Percentiles rank a stretch among this genome's conserved stretches.
Evolutionary conservation across 1,140 invertebrate species (phyloP).

Genomic region (Acromyrmex echinatior): DNA sequence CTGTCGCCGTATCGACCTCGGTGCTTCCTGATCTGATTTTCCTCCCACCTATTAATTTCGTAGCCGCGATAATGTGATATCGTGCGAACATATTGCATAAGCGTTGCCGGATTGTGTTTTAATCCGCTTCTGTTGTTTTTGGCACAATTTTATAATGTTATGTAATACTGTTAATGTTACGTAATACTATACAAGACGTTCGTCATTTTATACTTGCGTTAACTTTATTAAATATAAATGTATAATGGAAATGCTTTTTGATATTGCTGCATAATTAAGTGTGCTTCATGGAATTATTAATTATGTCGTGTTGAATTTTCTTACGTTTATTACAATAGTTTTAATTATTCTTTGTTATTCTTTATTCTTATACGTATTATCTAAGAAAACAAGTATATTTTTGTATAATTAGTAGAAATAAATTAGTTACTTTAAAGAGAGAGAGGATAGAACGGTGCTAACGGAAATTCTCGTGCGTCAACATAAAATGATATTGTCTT

Average conservation of each 20-base stretch:
- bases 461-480: conserved; percentile 38
- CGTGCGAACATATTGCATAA: conserved; percentile 16
- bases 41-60: conserved; percentile 54
- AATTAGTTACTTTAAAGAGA: background rate
- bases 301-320: conserved; percentile 2
- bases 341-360: background rate
- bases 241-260: background rate
- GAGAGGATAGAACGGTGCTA: background rate
- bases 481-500: conserved; percentile 58
- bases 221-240: conserved; percentile 41
- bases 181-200: no score
- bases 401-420: background rate
- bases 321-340: background rate
- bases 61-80: conserved; percentile 42
- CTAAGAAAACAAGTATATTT: background rate
- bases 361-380: background rate
- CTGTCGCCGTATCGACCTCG: conserved; percentile 57
- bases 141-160: background rate
- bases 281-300: background rate
- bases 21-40: conserved; percentile 36
- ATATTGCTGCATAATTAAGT: background rate
- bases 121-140: background rate
- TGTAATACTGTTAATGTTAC: no score
- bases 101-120: background rate
- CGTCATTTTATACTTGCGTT: background rate